phyloP scores from a whole-genome alignment of 64 coral and sea anemone species.

The Stylophora pistillata region DNA sequence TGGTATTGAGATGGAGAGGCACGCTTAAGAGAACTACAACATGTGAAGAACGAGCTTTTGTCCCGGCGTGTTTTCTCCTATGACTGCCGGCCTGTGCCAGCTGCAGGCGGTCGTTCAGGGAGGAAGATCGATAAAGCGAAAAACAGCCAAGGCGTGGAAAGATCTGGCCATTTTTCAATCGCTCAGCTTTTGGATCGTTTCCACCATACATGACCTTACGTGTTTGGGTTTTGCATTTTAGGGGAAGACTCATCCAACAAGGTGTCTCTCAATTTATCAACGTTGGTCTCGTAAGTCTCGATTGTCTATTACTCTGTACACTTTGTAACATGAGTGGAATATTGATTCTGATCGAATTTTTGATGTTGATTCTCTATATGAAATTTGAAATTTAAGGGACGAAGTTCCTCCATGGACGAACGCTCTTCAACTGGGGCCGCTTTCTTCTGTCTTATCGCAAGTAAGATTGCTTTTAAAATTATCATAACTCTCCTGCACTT shows the following conservation, averaged over 20 bases:
- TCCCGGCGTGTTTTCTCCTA: too few species aligned
- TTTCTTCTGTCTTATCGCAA: slow-evolving; percentile 48
- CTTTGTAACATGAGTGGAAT: neutral
- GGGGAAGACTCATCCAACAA: neutral
- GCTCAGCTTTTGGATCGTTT: neutral
- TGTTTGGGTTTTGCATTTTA: neutral
- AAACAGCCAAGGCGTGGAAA: too few species aligned
- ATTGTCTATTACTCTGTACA: neutral
- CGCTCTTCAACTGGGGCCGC: slow-evolving; percentile 39
- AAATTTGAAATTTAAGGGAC: slow-evolving; percentile 17
- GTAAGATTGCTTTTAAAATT: slow-evolving; percentile 2
- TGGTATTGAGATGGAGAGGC: too few species aligned
- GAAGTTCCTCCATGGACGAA: slow-evolving; percentile 50
- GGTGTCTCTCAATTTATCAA: neutral
- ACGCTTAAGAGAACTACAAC: too few species aligned
- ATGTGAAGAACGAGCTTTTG: too few species aligned
- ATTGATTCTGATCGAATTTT: neutral
- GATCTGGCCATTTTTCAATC: too few species aligned
- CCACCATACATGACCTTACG: neutral
- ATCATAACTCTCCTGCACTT: too few species aligned
- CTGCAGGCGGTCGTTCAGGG: too few species aligned
- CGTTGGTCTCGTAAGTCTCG: slow-evolving; percentile 5
- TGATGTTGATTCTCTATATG: neutral
- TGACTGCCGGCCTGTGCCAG: too few species aligned
- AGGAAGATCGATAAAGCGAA: too few species aligned